Conservation (phyloP, 2,888 invertebrate genomes). For the Kryphioiulus occultus region DNA sequence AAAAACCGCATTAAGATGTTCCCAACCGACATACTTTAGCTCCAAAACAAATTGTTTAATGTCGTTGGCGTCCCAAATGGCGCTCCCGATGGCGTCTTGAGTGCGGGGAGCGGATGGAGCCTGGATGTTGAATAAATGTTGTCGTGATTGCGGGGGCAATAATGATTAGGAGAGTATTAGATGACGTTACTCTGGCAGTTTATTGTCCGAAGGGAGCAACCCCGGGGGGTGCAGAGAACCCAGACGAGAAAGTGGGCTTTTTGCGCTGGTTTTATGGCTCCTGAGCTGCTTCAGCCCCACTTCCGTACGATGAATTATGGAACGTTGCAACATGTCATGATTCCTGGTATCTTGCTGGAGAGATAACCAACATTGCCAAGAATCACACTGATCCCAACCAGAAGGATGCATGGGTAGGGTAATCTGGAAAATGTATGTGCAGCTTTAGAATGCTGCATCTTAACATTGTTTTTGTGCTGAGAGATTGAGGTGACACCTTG, state of each 20-base stretch:
- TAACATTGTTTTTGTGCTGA: too few relatives aligned
- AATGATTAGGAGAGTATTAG: not conserved
- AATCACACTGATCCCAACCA: too few relatives aligned
- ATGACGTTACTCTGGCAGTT: not conserved
- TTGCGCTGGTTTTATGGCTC: not conserved
- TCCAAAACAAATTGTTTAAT: conserved; percentile 1
- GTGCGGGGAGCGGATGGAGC: not conserved
- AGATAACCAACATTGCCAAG: too few relatives aligned
- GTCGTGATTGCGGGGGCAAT: not conserved
- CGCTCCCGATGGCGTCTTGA: not conserved
- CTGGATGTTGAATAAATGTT: conserved; percentile 17
- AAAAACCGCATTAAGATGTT: not conserved
- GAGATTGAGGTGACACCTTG: too few relatives aligned
- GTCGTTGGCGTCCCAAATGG: not conserved
- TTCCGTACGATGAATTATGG: not conserved
- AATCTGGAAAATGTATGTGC: too few relatives aligned
- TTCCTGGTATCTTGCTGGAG: not conserved
- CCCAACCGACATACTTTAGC: not conserved
- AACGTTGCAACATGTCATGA: not conserved
- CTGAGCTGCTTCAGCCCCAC: not conserved
- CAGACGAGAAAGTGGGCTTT: not conserved
- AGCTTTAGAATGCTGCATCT: too few relatives aligned
- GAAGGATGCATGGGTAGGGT: too few relatives aligned
- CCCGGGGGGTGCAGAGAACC: not conserved
- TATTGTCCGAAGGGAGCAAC: not conserved